phyloP scores from a whole-genome alignment of 1,140 invertebrate species.

The Bemisia tabaci region DNA sequence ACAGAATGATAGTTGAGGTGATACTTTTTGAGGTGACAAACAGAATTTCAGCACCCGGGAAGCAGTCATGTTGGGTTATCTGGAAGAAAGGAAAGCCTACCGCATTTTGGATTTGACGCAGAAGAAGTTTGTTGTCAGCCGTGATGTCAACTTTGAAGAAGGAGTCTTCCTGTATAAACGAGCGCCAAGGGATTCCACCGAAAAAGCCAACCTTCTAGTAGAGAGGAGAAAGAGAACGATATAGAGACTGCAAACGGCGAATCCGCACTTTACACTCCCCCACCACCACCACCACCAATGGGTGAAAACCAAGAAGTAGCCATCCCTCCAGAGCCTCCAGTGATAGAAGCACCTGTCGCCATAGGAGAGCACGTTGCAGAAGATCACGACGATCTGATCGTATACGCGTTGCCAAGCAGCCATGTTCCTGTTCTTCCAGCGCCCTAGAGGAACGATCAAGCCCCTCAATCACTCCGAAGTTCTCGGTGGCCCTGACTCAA shows the following conservation, averaged over 20 bases:
- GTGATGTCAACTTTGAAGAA: slow-evolving; percentile 12
- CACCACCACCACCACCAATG: too few species aligned
- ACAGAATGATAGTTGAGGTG: too few species aligned
- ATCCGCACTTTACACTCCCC: too few species aligned
- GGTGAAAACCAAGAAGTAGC: too few species aligned
- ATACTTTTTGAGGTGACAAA: slow-evolving; percentile 22
- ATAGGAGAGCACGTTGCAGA: too few species aligned
- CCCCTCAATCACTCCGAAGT: not conserved
- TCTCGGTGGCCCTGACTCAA: not conserved
- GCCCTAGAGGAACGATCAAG: not conserved
- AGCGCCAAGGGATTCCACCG: not conserved
- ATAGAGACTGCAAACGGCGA: not conserved
- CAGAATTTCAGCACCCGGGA: slow-evolving; percentile 23
- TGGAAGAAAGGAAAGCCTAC: slow-evolving; percentile 26
- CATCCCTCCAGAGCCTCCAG: not conserved
- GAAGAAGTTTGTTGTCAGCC: slow-evolving; percentile 21
- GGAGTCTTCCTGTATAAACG: not conserved
- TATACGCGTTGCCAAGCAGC: not conserved
- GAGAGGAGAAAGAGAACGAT: slow-evolving; percentile 1
- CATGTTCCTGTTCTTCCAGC: not conserved
- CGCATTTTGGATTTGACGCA: slow-evolving; percentile 23
- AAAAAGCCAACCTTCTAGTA: slow-evolving; percentile 1
- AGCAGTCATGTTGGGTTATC: slow-evolving; percentile 28
- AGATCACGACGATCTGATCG: not conserved
- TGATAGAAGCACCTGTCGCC: too few species aligned